phyloP scores from a whole-genome alignment of 2,888 invertebrate genomes.

The Tipula confusa region DNA sequence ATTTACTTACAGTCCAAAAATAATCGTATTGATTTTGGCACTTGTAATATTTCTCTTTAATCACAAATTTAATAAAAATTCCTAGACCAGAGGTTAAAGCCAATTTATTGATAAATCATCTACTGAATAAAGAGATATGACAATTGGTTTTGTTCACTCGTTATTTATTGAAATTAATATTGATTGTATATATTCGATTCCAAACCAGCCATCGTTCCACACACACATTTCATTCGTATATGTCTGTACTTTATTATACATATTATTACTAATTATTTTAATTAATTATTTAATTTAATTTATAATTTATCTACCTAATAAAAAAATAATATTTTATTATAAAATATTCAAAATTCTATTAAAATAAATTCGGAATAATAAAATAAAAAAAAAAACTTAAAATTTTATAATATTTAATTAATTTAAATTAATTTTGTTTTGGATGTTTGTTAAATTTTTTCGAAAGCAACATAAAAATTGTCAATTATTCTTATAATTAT shows the following conservation, averaged over 20 bases:
- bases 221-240: neutral
- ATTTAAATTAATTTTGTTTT: neutral
- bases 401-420: neutral
- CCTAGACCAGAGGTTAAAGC: no score
- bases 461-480: neutral
- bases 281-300: neutral
- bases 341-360: neutral
- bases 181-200: no score
- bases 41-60: no score
- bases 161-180: no score
- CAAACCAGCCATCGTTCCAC: neutral
- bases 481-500: neutral
- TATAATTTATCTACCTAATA: neutral
- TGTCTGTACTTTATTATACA: neutral
- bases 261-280: neutral
- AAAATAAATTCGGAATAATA: neutral
- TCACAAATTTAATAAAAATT: no score
- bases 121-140: no score
- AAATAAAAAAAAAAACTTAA: neutral
- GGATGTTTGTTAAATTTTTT: neutral
- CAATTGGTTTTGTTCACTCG: no score
- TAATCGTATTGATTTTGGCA: no score
- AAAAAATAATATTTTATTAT: constrained; percentile 20
- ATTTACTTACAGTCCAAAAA: no score
- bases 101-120: no score